Base-by-base conservation (phyloP, 2,888 invertebrate species). In the Drosophila antonietae region DNA sequence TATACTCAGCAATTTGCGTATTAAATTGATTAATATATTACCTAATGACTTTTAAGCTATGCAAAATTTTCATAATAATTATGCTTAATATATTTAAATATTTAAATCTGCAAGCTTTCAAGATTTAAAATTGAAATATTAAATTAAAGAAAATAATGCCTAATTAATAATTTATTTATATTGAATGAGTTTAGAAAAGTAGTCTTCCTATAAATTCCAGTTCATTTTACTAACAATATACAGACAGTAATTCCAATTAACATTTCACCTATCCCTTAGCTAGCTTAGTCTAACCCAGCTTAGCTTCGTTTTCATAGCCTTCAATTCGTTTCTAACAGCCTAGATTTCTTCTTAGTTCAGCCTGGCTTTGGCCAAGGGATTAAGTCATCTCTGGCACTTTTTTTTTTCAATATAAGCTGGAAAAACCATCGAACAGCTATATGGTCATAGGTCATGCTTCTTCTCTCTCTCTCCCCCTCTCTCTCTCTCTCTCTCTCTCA, bases 341-440 rank as follows among this genome's bases (percentile, higher is more conserved):
- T 15, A 15, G 15, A 15, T 47, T 49, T 9, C n/a, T 10, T 31
- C 9, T 31, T 10, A 23, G 1, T 4, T 2, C 31, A 15, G 46
- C 46, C 28, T 28, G 31, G 10, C 18, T 15, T 15, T 5, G 15
- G 2, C 8, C 8, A 57, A 20, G 20, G 35, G 49, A 64, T 65
- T 65, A 64, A 65, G 35, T 52, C 44, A 51, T 60, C 39, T 55
- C 23, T 28, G 44, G n/a, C 49, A 33, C 6, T 10, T 35, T 23
- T 37, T 14, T 39, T 15, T 10, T 20, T 46, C 6, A 35, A 8
- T 31, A 58, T 71, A 18, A 43, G 46, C 57, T 59, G 46, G 31
- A 46, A 56, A 51, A 57, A n/a, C 10, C 66, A 57, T 41, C 37
- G 46, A 52, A 55, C 55, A 18, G 35, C 6, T 37, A 23, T 53